Evolutionary conservation across 2,113 vertebrate species (phyloP).

Genomic region (Paratilapia polleni): DNA sequence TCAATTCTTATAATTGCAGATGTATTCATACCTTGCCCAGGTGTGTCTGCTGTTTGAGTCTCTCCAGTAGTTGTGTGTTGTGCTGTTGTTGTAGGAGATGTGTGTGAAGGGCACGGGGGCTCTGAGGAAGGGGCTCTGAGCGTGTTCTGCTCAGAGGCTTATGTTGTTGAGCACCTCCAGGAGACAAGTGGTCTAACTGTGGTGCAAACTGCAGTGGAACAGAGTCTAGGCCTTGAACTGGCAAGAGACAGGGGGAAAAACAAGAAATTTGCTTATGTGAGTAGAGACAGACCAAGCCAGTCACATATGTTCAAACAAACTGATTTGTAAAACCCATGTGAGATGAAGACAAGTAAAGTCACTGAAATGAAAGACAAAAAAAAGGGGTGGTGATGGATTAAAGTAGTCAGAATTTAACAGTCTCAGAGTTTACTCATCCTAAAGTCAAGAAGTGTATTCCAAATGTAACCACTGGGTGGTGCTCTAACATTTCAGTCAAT

Average conservation of each 20-base stretch:
- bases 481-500: constrained; percentile 23
- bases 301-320: not conserved
- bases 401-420: not conserved
- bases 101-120: constrained; percentile 81
- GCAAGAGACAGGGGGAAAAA: not conserved
- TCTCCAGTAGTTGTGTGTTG: constrained; percentile 77
- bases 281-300: accelerated
- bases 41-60: constrained; percentile 76
- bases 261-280: not conserved
- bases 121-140: constrained; percentile 93
- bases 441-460: not conserved
- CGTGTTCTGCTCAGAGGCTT: constrained; percentile 91
- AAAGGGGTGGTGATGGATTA: not conserved
- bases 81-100: constrained; percentile 89
- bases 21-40: constrained; percentile 68
- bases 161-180: constrained; percentile 82
- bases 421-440: not conserved
- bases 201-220: constrained; percentile 87
- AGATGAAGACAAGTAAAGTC: not conserved
- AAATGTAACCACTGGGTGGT: constrained; percentile 55
- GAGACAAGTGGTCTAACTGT: constrained; percentile 78
- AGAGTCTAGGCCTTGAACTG: constrained; percentile 85
- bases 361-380: not conserved
- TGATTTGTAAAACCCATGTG: no score
- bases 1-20: not conserved